Percentiles rank a stretch among this genome's conserved stretches.
Conservation (phyloP, 2,797 vertebrate genomes). For the Rhabdomys pumilio region DNA sequence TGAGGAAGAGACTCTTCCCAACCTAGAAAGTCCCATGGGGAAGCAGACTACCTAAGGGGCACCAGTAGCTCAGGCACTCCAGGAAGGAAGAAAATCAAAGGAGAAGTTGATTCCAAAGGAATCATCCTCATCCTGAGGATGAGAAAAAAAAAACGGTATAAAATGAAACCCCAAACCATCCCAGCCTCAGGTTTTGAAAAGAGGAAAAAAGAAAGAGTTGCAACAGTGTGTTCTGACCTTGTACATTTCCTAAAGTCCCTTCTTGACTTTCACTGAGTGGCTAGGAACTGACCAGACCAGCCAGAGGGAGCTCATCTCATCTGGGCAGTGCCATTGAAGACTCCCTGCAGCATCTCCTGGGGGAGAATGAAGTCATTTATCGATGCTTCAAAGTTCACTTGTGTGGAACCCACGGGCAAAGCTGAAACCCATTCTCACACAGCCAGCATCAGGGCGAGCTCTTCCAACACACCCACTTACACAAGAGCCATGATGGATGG, state of each 20-base stretch:
- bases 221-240: background rate
- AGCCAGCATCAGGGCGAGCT: background rate
- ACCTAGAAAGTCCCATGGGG: background rate
- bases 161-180: background rate
- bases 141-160: background rate
- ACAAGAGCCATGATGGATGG: background rate
- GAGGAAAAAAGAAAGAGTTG: background rate
- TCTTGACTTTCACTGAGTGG: background rate
- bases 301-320: background rate
- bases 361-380: background rate
- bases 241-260: background rate
- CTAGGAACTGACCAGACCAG: background rate
- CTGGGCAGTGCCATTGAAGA: background rate
- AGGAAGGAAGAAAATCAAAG: background rate
- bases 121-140: background rate
- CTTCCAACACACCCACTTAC: background rate
- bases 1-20: background rate
- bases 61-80: background rate
- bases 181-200: background rate
- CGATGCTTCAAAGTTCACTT: background rate
- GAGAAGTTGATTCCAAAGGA: background rate
- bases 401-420: background rate
- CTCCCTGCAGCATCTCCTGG: accelerated
- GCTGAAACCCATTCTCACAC: background rate
- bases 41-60: background rate